These are phyloP conservation scores for Nebria brevicollis DNA, from an alignment of 2,888 invertebrate species.

Conservation along the genomic window DNA sequence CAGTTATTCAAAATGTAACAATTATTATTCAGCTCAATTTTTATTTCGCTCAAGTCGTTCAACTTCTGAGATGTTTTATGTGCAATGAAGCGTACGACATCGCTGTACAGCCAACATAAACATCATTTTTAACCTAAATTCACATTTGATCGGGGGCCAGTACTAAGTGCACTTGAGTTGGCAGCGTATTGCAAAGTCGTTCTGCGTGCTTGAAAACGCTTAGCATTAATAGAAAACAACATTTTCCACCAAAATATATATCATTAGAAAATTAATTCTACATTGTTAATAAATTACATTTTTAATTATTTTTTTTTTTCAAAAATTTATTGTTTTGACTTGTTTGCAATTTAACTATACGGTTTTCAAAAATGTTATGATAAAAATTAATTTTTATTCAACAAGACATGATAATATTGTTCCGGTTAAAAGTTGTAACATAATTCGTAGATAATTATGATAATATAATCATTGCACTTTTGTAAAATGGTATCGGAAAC, in stretches of 20 bases:
- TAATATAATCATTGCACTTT: not conserved
- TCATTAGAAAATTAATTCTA: too few relatives aligned
- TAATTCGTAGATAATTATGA: not conserved
- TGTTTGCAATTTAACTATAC: too few relatives aligned
- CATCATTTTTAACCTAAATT: slow-evolving; percentile 39
- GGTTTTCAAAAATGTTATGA: too few relatives aligned
- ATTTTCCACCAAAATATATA: not conserved
- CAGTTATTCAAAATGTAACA: too few relatives aligned
- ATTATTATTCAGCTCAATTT: too few relatives aligned
- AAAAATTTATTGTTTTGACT: too few relatives aligned
- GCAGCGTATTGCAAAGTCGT: not conserved
- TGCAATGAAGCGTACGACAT: slow-evolving; percentile 15
- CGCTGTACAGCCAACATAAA: slow-evolving; percentile 25
- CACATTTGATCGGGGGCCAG: slow-evolving; percentile 10
- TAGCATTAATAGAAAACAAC: not conserved
- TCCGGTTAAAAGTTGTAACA: not conserved
- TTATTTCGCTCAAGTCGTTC: slow-evolving; percentile 28
- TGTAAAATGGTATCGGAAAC: not conserved
- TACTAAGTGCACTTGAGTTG: not conserved
- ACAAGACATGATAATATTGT: not conserved
- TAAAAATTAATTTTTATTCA: not conserved
- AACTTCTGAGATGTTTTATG: slow-evolving; percentile 23
- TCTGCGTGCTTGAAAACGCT: not conserved
- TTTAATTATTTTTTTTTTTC: too few relatives aligned
- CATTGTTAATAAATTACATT: too few relatives aligned